Conservation (phyloP, 2,113 vertebrate genomes). For the Peucedramus taeniatus region DNA sequence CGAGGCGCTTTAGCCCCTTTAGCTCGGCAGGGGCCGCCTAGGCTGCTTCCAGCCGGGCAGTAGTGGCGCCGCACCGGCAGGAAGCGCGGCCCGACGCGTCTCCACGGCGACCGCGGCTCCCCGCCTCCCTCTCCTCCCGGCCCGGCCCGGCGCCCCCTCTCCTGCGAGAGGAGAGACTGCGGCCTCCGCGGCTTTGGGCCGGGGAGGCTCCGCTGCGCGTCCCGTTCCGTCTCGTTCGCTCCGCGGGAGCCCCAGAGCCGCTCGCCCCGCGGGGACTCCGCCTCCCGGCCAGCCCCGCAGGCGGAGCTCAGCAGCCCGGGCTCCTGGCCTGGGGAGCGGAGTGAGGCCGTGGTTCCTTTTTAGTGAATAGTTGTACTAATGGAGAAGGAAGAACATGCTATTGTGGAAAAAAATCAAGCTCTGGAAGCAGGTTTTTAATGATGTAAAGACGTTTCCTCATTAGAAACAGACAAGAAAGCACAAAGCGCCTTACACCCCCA, state of each 20-base stretch:
- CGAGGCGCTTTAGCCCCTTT: too few species aligned
- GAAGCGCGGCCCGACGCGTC: background rate
- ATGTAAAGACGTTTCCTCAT: rapidly evolving
- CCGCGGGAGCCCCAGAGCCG: background rate
- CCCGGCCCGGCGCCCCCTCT: too few species aligned
- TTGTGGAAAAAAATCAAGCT: background rate
- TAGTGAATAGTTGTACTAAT: background rate
- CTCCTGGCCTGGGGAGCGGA: rapidly evolving
- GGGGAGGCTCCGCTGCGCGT: too few species aligned
- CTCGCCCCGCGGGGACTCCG: background rate
- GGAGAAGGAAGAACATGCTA: background rate
- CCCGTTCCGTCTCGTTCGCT: rapidly evolving
- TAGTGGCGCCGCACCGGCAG: background rate
- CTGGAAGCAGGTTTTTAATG: background rate
- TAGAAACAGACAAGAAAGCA: background rate
- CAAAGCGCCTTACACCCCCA: rapidly evolving
- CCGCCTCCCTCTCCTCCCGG: too few species aligned
- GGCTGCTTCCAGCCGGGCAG: background rate
- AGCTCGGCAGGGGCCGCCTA: rapidly evolving
- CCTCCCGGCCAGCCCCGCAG: background rate
- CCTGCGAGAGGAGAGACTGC: too few species aligned
- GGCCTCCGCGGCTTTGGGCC: too few species aligned
- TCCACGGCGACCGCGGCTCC: background rate
- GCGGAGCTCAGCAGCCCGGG: background rate
- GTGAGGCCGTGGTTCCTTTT: rapidly evolving